A percentile compares a stretch with the other conserved stretches of the same genome.
Conservation (phyloP, 2,113 vertebrate species). For the Podarcis raffonei region DNA sequence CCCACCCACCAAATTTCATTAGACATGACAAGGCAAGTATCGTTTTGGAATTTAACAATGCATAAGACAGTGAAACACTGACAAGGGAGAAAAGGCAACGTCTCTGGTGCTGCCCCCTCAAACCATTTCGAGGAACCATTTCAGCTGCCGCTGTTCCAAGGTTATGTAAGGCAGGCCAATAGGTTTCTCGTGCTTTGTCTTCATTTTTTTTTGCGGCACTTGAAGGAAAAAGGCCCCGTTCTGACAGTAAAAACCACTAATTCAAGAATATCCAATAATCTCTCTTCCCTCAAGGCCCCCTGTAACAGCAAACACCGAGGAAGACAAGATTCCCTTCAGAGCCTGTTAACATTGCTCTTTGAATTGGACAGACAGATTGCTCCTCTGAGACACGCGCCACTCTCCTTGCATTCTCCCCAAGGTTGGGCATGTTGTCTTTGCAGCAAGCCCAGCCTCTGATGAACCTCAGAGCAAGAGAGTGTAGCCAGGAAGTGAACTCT, state of each 20-base stretch:
- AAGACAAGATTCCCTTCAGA: neutral
- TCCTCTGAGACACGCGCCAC: conserved; percentile 10
- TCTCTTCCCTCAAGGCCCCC: neutral
- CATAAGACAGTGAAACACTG: neutral
- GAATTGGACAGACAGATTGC: neutral
- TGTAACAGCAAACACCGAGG: neutral
- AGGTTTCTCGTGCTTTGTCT: conserved; percentile 4
- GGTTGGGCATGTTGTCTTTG: conserved; percentile 1
- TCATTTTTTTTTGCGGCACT: neutral
- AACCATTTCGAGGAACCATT: conserved; percentile 18
- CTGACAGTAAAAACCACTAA: conserved; percentile 17
- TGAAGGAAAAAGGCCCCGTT: conserved; percentile 11
- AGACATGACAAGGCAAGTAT: neutral
- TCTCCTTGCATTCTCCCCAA: conserved; percentile 4
- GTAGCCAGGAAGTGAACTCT: neutral
- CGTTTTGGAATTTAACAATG: neutral
- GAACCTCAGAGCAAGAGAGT: neutral
- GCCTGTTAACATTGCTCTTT: conserved; percentile 4
- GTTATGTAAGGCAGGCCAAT: conserved; percentile 17
- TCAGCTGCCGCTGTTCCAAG: neutral
- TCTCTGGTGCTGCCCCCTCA: conserved; percentile 16
- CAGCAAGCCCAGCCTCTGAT: neutral
- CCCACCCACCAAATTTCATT: neutral
- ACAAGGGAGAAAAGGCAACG: conserved; percentile 7
- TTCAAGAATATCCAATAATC: conserved; percentile 33